phyloP scores from a whole-genome alignment of 2,113 vertebrate genomes.

The Acanthisitta chloris region DNA sequence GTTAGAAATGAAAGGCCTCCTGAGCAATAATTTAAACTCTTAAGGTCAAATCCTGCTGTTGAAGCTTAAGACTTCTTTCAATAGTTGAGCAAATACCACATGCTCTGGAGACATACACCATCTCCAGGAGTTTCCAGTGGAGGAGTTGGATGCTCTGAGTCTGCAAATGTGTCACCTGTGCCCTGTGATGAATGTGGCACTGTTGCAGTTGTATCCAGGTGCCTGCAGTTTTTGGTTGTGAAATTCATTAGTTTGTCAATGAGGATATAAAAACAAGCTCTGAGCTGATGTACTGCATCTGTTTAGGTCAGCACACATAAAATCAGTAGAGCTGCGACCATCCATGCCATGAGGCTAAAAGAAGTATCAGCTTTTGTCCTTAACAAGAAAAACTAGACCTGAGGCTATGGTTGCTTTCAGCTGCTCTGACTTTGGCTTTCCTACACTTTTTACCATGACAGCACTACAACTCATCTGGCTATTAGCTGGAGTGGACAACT shows the following conservation, averaged over 20 bases:
- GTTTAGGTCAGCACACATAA: not conserved
- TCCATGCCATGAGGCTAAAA: not conserved
- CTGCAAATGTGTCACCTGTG: accelerated
- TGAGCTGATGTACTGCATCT: not conserved
- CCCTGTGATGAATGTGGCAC: not conserved
- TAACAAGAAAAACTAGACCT: not conserved
- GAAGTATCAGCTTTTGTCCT: not conserved
- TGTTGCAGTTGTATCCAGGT: not conserved
- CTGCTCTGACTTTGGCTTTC: not conserved
- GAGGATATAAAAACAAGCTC: not conserved
- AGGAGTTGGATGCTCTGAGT: not conserved
- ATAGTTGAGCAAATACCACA: not conserved
- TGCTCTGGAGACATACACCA: not conserved
- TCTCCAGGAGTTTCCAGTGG: not conserved
- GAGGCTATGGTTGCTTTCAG: not conserved
- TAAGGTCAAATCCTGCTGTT: not conserved
- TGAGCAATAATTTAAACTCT: not conserved
- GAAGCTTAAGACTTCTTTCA: not conserved
- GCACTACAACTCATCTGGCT: not conserved
- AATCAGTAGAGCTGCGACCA: not conserved
- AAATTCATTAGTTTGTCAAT: not conserved
- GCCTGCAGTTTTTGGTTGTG: not conserved
- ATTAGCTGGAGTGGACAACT: not conserved
- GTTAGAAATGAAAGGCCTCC: not conserved
- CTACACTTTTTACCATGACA: not conserved